Conservation (phyloP, 2,113 vertebrate species). For the Gadus chalcogrammus region DNA sequence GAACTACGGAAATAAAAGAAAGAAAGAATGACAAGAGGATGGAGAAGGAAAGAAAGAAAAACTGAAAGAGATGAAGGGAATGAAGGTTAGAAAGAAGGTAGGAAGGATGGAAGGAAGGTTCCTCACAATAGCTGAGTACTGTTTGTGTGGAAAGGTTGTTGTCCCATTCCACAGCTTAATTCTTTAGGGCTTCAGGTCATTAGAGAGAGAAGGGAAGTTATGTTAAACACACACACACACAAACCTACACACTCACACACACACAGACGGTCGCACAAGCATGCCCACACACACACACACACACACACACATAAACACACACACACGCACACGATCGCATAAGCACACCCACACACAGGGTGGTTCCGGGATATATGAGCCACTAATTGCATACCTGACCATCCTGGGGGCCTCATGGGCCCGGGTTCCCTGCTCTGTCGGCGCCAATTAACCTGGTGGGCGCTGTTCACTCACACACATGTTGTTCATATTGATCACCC, state of each 20-base stretch:
- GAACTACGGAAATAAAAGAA: no score
- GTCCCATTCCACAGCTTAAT: constrained; percentile 63
- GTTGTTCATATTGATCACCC: no score
- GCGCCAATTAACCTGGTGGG: constrained; percentile 30
- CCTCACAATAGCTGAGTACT: not conserved
- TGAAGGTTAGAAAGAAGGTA: no score
- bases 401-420: constrained; percentile 22
- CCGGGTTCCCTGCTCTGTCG: constrained; percentile 36
- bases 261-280: not conserved
- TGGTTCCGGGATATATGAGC: constrained; percentile 32
- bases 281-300: no score
- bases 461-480: not conserved
- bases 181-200: constrained; percentile 42
- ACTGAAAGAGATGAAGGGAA: no score
- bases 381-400: constrained; percentile 51
- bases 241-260: not conserved
- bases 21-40: no score
- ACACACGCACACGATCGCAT: not conserved
- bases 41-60: no score
- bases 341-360: constrained; percentile 9
- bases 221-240: constrained; percentile 2
- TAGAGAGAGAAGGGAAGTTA: constrained; percentile 47
- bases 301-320: not conserved
- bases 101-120: not conserved
- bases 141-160: constrained; percentile 50